phyloP scores from a whole-genome alignment of 2,888 invertebrate species.

The Hypena proboscidalis region DNA sequence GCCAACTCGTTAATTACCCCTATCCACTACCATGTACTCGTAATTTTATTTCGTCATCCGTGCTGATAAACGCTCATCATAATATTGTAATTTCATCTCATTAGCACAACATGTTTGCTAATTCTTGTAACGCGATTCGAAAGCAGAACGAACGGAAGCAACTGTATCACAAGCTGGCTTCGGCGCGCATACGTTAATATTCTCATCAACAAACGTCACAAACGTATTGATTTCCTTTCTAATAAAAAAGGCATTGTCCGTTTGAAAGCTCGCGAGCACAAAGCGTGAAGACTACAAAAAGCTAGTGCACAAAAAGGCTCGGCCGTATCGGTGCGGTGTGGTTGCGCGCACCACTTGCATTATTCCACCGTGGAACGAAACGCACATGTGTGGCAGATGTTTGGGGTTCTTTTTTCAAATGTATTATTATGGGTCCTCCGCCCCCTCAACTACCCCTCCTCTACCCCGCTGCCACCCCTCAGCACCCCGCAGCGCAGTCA shows the following conservation, averaged over 20 bases:
- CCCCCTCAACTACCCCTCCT: constrained; percentile 59
- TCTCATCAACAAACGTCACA: constrained; percentile 55
- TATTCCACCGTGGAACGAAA: constrained; percentile 73
- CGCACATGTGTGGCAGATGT: constrained; percentile 83
- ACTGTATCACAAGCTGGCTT: constrained; percentile 28
- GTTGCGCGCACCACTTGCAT: constrained; percentile 78
- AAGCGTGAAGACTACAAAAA: constrained; percentile 80
- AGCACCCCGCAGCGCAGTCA: constrained; percentile 75
- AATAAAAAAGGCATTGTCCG: constrained; percentile 72
- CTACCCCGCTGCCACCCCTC: constrained; percentile 24
- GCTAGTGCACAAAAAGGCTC: constrained; percentile 73
- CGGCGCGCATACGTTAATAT: constrained; percentile 34
- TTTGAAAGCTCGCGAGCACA: constrained; percentile 75
- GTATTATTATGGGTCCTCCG: constrained; percentile 69
- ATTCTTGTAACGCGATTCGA: constrained; percentile 32
- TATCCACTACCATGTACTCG: constrained; percentile 46
- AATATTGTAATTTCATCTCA: constrained; percentile 39
- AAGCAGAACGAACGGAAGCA: constrained; percentile 34
- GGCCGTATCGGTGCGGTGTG: constrained; percentile 67
- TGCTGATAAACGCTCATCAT: constrained; percentile 27
- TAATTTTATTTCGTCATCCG: constrained; percentile 50
- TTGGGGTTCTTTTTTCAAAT: constrained; percentile 80
- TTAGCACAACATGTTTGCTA: constrained; percentile 35
- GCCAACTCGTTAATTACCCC: constrained; percentile 63
- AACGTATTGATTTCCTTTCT: constrained; percentile 75